Percentiles rank a stretch among this genome's conserved stretches.
Conservation (phyloP, 2,888 invertebrate genomes). For the Metopia argyrocephala region DNA sequence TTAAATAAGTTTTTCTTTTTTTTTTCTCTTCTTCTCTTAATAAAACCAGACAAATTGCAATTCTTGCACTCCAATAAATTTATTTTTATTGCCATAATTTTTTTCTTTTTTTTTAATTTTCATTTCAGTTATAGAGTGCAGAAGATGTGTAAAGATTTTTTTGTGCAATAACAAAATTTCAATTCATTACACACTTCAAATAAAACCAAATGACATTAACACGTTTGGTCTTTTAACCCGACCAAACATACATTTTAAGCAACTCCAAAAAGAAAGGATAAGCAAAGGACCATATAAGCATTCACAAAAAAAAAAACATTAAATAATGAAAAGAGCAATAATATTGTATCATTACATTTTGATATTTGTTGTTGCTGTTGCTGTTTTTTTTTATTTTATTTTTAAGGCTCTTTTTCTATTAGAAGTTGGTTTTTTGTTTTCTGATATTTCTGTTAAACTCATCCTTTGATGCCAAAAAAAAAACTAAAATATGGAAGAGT, state of each 20-base stretch:
- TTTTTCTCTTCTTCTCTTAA: background rate
- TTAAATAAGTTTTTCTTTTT: no score
- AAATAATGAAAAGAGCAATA: background rate
- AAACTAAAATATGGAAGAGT: background rate
- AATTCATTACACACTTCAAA: slow-evolving; percentile 24
- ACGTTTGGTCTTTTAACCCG: slow-evolving; percentile 36
- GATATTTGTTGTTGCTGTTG: background rate
- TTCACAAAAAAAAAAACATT: no score
- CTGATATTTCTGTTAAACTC: slow-evolving; percentile 15
- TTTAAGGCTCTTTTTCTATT: slow-evolving; percentile 4
- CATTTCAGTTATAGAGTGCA: background rate
- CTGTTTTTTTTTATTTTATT: background rate
- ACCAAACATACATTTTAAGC: background rate
- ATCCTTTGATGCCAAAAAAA: slow-evolving; percentile 31
- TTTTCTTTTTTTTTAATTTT: background rate
- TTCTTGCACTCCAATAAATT: slow-evolving; percentile 64
- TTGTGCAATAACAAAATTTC: background rate
- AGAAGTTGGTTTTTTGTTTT: background rate
- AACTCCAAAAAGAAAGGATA: background rate
- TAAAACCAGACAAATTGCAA: slow-evolving; percentile 57
- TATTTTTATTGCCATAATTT: slow-evolving; percentile 51
- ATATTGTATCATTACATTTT: background rate
- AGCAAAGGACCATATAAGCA: background rate
- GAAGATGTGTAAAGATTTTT: background rate
- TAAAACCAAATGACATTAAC: slow-evolving; percentile 50